Evolutionary conservation across 2,797 vertebrate species (phyloP), one percentile per base, ranked within the genome.

Genomic region (Onychomys leucogaster): DNA sequence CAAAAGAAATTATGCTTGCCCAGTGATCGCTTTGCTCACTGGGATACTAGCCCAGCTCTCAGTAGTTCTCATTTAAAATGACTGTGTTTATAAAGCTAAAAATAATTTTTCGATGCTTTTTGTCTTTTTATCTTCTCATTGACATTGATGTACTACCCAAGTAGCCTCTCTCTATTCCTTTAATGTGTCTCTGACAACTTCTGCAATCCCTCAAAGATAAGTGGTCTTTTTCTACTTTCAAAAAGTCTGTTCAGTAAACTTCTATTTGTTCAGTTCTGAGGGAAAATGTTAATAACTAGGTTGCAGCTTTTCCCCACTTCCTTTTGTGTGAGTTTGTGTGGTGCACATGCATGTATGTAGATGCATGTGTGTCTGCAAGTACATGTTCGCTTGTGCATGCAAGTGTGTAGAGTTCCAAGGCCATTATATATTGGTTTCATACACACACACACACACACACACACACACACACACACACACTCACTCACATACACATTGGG

Each of bases 241-340:
- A 73, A 19, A 69, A 82, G 34, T 67, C 49, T 85, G 12, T 85
- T 76, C 34, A 21, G 63, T 34, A 88, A 71, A 59, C 23, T 69
- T 81, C 1, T 63, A 1, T 91, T 65, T 89, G 73, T 95, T 90
- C 32, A 78, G 77, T 32, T 95, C 93, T 96, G 75, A 92, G 63
- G 59, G 65, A 65, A 52, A 93, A 27, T 90, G 5, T 61, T 90
- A 91, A 46, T 82, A 59, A 89, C 29, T 63, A 88, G 23, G 61
- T 61, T 78, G 49, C 71, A 92, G 59, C n/a, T 82, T 52, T n/a
- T 0, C 5, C 34, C 13, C n/a, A 25, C 11, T 85, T 71, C 43
- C 16, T 61, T 43, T 19, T 16, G 2, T 65, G 14, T 43, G 37
- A 32, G 7, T 21, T 5, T 57, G 52, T 81, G 78, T 81, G 21